Conservation (phyloP, 2,797 vertebrate species). For the Pantherophis alleghaniensis region DNA sequence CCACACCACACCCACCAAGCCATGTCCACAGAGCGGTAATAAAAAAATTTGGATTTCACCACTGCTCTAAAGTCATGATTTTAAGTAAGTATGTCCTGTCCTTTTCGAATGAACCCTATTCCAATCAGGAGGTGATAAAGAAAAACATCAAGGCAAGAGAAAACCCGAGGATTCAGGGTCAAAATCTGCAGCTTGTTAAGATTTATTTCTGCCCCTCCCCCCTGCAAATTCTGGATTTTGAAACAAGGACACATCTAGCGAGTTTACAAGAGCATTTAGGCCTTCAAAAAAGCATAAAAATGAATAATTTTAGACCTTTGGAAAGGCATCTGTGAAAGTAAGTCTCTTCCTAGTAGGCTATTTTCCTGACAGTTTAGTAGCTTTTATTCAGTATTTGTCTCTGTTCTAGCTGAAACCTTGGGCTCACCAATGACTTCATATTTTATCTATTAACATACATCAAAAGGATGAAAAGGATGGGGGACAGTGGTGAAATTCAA, state of each 20-base stretch:
- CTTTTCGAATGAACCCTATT: not conserved
- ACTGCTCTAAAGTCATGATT: not conserved
- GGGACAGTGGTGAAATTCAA: not conserved
- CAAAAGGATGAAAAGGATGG: not conserved
- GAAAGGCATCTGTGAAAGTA: not conserved
- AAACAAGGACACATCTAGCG: not conserved
- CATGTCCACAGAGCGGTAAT: no score
- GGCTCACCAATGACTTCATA: not conserved
- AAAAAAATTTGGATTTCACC: no score
- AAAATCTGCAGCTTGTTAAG: not conserved
- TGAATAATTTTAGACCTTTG: not conserved
- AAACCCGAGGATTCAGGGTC: not conserved
- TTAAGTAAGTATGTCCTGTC: not conserved
- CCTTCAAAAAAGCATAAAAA: not conserved
- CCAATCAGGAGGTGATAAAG: not conserved
- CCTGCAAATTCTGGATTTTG: not conserved
- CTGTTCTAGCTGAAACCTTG: not conserved
- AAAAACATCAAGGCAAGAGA: not conserved
- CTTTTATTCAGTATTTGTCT: not conserved
- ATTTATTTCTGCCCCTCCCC: not conserved
- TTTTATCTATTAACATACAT: not conserved
- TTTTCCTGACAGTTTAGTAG: not conserved
- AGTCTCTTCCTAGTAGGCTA: not conserved
- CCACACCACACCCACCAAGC: no score
- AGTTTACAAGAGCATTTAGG: not conserved